Evolutionary conservation across 2,888 invertebrate species (phyloP).

Genomic region (Tetranychus truncatus): DNA sequence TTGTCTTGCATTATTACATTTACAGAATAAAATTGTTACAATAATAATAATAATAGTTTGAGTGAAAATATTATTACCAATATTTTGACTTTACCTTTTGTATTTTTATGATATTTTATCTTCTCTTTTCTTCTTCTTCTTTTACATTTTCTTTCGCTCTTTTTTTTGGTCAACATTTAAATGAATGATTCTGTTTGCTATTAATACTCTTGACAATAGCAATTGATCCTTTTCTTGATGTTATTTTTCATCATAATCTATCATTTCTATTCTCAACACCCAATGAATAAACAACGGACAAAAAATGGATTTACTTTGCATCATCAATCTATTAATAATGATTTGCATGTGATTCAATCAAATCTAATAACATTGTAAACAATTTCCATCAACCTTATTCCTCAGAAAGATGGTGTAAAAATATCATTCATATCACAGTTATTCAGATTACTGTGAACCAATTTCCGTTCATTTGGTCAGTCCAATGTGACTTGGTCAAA

Average conservation of each 20-base stretch:
- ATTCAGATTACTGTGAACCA: too few species aligned
- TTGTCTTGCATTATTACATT: not conserved
- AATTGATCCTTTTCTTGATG: not conserved
- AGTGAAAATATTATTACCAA: not conserved
- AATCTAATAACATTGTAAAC: not conserved
- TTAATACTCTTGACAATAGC: not conserved
- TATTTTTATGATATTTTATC: not conserved
- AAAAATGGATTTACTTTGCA: not conserved
- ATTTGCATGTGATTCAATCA: not conserved
- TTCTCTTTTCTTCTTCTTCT: not conserved
- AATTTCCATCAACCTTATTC: not conserved
- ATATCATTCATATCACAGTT: too few species aligned
- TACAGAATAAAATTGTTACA: not conserved
- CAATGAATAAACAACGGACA: not conserved
- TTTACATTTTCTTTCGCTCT: not conserved
- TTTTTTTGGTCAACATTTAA: not conserved
- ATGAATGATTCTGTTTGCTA: not conserved
- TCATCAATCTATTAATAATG: not conserved
- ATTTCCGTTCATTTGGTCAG: too few species aligned
- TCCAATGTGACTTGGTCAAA: too few species aligned
- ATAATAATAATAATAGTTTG: not conserved
- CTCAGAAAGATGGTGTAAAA: too few species aligned
- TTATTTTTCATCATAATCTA: not conserved
- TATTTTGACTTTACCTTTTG: not conserved
- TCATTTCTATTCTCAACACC: not conserved